Evolutionary conservation across 1,140 invertebrate species (phyloP).

Genomic region (Micrasema minimum): DNA sequence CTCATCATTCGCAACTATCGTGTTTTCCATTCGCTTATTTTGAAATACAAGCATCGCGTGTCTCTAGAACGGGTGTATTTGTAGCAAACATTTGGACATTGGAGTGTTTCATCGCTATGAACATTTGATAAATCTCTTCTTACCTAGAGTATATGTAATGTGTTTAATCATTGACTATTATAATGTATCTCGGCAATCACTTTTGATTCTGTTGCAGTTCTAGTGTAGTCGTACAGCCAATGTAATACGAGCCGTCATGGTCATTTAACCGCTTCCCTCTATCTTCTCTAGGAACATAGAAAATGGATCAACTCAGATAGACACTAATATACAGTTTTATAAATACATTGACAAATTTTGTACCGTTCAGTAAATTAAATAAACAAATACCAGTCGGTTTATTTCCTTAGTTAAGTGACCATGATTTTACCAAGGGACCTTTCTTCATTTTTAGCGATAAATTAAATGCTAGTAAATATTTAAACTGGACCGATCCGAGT

Average conservation of each 20-base stretch:
- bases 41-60: slow-evolving; percentile 29
- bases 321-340: neutral
- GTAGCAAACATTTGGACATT: slow-evolving; percentile 38
- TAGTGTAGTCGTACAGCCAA: slow-evolving; percentile 47
- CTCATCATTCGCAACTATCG: slow-evolving; percentile 23
- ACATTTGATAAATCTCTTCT: slow-evolving; percentile 51
- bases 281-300: slow-evolving; percentile 25
- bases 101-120: slow-evolving; percentile 43
- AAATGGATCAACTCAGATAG: too few species aligned
- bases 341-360: slow-evolving; percentile 13
- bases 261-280: slow-evolving; percentile 48
- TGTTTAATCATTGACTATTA: slow-evolving; percentile 53
- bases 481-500: slow-evolving; percentile 50
- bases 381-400: neutral
- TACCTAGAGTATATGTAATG: slow-evolving; percentile 53
- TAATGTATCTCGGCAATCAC: slow-evolving; percentile 51
- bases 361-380: slow-evolving; percentile 17
- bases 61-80: slow-evolving; percentile 42
- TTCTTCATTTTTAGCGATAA: slow-evolving; percentile 52
- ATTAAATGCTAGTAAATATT: slow-evolving; percentile 51
- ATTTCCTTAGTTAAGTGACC: slow-evolving; percentile 49
- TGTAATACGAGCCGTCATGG: slow-evolving; percentile 47
- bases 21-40: slow-evolving; percentile 36
- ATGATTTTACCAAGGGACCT: slow-evolving; percentile 54
- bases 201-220: slow-evolving; percentile 51